Evolutionary conservation across 2,888 invertebrate genomes (phyloP).

Genomic region (Alitta virens): DNA sequence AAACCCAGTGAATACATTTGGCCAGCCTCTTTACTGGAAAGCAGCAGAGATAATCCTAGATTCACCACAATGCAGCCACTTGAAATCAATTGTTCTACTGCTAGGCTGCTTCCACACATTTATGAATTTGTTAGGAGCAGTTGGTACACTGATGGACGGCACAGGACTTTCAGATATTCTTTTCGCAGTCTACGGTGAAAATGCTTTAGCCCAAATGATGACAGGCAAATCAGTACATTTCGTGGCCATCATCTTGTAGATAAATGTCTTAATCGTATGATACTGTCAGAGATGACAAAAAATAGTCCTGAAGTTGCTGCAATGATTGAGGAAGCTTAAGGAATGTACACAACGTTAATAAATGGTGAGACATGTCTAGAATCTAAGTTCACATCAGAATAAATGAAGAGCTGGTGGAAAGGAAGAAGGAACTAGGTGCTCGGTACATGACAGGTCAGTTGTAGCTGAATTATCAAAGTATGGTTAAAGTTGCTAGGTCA

Average conservation of each 20-base stretch:
- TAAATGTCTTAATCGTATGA: conserved; percentile 16
- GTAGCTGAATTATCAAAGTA: conserved; percentile 20
- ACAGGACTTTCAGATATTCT: conserved; percentile 10
- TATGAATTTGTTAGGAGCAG: conserved; percentile 15
- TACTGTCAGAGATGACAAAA: conserved; percentile 11
- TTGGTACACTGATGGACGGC: conserved; percentile 6
- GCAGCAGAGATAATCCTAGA: conserved; percentile 9
- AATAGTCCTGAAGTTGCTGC: conserved; percentile 11
- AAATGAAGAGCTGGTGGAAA: conserved; percentile 1
- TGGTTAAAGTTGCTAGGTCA: conserved; percentile 16
- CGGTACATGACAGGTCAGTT: conserved; percentile 16
- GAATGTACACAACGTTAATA: conserved; percentile 6
- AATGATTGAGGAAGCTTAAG: conserved; percentile 15
- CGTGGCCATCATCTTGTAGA: conserved; percentile 22
- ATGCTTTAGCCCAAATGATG: conserved; percentile 16
- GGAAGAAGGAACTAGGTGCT: conserved; percentile 11
- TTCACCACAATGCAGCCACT: conserved; percentile 12
- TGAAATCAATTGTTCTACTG: conserved; percentile 11
- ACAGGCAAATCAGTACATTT: conserved; percentile 16
- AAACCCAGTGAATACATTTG: conserved; percentile 2
- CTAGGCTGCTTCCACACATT: conserved; percentile 18
- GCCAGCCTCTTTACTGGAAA: conserved; percentile 16
- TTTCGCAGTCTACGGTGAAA: conserved; percentile 6
- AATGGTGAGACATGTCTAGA: conserved; percentile 9
- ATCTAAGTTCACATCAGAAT: conserved; percentile 10